A percentile compares a stretch with the other conserved stretches of the same genome.
phyloP scores from a whole-genome alignment of 2,113 vertebrate genomes.

The Synchiropus splendidus region DNA sequence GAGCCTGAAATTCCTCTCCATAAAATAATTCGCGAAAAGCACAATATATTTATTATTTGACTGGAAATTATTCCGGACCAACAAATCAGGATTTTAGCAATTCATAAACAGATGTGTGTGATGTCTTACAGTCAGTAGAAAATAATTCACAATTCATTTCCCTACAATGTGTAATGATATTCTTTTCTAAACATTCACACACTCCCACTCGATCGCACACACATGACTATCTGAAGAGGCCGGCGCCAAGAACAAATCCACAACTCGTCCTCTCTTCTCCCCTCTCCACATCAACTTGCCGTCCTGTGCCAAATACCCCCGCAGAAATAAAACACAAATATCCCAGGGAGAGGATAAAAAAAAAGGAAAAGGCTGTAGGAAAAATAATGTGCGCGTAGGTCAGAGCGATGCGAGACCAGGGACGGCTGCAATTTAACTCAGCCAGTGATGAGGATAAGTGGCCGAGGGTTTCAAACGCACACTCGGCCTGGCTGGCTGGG shows the following conservation, averaged over 20 bases:
- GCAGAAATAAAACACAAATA: slow-evolving; percentile 36
- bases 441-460: slow-evolving; percentile 27
- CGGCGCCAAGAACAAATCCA: slow-evolving; percentile 37
- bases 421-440: slow-evolving; percentile 43
- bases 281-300: slow-evolving; percentile 33
- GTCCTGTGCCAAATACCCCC: slow-evolving; percentile 29
- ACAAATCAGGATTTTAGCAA: too few species aligned
- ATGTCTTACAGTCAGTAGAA: too few species aligned
- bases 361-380: slow-evolving; percentile 16
- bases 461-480: slow-evolving; percentile 31
- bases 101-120: too few species aligned
- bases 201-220: slow-evolving; percentile 16
- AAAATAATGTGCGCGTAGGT: slow-evolving; percentile 20
- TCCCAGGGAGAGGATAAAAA: slow-evolving; percentile 24
- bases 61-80: too few species aligned
- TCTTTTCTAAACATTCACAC: slow-evolving; percentile 18
- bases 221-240: slow-evolving; percentile 20
- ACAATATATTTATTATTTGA: too few species aligned
- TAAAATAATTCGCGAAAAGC: too few species aligned
- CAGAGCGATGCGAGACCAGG: slow-evolving; percentile 22
- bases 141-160: too few species aligned
- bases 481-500: slow-evolving; percentile 28
- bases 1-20: too few species aligned
- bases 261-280: slow-evolving; percentile 32
- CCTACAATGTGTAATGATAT: too few species aligned